Base-by-base conservation (phyloP, 2,888 invertebrate genomes). In the Perithous albicinctus region DNA sequence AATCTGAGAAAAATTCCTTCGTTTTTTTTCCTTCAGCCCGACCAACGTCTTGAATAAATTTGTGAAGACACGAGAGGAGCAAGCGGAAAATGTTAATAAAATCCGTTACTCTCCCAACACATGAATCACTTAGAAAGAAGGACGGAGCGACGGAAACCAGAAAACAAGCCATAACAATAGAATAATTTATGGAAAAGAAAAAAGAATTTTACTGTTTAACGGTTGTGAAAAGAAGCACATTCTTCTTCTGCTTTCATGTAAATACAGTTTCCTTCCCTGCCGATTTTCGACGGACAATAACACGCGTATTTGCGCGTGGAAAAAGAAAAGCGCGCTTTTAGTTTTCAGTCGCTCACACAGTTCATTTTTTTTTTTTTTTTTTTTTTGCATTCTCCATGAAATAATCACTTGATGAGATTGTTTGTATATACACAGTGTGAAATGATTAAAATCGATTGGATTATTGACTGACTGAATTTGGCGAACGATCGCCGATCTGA, bases 391-490 rank as follows among this genome's bases (percentile, higher is more conserved):
- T 74, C n/a, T 29, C 35, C 73, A 81, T 48, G 63, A 78, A 74
- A 69, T n/a, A 69, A 82, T 80, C 69, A 64, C 73, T 43, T 77
- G 63, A 75, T 75, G 51, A 69, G n/a, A 74, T 74, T 70, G 76
- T 29, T 29, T 29, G 5, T 29, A 78, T 72, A 76, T 59, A 67
- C 48, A 78, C 18, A n/a, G 35, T 51, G 20, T 35, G 32, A 79
- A 72, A 15, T 69, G 38, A 61, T 32, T 8, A 23, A 43, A 64
- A 4, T 8, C 23, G 15, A 15, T 56, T 59, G 1, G 41, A 82
- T 87, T 82, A 90, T 84, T 89, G 87, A 85, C 86, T 89, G 82
- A 91, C 86, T 10, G 90, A 87, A 85, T 87, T 91, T 10, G 88
- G 86, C 20, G 90, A 88, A 29, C 88, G 86, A 83, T 91, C 88